These are phyloP conservation scores for Podarcis raffonei DNA, from an alignment of 2,113 vertebrate genomes.

Conservation along the genomic window DNA sequence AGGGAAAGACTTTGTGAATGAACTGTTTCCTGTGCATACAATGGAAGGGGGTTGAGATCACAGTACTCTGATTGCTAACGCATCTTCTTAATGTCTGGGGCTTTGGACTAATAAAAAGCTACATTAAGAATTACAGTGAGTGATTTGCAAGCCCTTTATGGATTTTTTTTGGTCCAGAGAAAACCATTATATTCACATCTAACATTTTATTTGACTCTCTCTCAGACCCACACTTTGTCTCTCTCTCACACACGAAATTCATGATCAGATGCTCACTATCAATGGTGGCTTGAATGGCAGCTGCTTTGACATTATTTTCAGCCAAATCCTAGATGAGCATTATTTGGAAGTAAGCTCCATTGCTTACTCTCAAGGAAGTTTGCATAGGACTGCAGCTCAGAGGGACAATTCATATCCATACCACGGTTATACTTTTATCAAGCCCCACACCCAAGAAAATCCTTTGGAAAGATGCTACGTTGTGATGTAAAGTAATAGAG, in stretches of 20 bases:
- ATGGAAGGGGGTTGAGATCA: no score
- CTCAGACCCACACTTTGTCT: not conserved
- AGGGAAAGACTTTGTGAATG: no score
- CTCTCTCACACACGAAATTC: not conserved
- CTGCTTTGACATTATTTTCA: slow-evolving; percentile 45
- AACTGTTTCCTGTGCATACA: no score
- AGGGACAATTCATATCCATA: slow-evolving; percentile 1
- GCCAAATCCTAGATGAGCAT: not conserved
- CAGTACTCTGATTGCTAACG: no score
- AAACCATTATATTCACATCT: slow-evolving; percentile 16
- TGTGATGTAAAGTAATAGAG: no score
- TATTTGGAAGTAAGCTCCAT: not conserved
- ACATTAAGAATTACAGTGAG: not conserved
- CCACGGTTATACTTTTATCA: not conserved
- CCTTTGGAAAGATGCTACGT: no score
- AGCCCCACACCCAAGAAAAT: no score
- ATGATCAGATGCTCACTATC: not conserved
- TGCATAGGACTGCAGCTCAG: not conserved
- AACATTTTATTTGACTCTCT: not conserved
- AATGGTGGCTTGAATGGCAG: slow-evolving; percentile 30
- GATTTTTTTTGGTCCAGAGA: not conserved
- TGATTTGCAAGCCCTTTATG: slow-evolving; percentile 7
- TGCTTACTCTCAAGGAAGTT: not conserved
- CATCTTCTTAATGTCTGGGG: no score
- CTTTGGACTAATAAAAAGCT: not conserved